Evolutionary conservation across 2,113 vertebrate genomes (phyloP).

Genomic region (Merops nubicus): DNA sequence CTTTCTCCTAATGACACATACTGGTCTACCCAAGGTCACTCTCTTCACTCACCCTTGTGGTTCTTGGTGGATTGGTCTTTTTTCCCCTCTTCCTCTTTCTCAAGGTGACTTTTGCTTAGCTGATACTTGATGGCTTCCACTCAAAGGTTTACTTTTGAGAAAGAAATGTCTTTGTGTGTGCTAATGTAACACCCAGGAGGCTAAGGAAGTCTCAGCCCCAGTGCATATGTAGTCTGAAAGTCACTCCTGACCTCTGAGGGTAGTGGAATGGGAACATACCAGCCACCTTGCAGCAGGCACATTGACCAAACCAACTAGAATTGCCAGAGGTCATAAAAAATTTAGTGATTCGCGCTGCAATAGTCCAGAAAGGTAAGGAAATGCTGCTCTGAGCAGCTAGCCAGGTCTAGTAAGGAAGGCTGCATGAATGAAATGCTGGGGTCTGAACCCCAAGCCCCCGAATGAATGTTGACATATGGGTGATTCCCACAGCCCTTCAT

Average conservation of each 20-base stretch:
- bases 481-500: too few relatives aligned
- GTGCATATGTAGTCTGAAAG: background rate
- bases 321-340: background rate
- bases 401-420: background rate
- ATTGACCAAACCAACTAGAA: background rate
- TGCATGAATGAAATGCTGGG: too few relatives aligned
- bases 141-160: background rate
- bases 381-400: background rate
- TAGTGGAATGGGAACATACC: background rate
- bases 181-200: background rate
- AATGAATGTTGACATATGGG: too few relatives aligned
- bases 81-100: background rate
- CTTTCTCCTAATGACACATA: conserved; percentile 8
- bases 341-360: background rate
- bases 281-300: background rate
- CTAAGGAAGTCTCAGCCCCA: background rate
- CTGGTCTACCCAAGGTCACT: background rate
- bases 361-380: background rate
- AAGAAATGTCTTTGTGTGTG: background rate
- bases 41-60: background rate
- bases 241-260: background rate
- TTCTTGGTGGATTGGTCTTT: background rate
- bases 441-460: too few relatives aligned
- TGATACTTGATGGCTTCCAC: background rate
- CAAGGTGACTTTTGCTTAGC: background rate